A percentile compares a stretch with the other conserved stretches of the same genome.
Evolutionary conservation across 2,113 vertebrate species (phyloP).

Genomic region (Toxotes chatareus): DNA sequence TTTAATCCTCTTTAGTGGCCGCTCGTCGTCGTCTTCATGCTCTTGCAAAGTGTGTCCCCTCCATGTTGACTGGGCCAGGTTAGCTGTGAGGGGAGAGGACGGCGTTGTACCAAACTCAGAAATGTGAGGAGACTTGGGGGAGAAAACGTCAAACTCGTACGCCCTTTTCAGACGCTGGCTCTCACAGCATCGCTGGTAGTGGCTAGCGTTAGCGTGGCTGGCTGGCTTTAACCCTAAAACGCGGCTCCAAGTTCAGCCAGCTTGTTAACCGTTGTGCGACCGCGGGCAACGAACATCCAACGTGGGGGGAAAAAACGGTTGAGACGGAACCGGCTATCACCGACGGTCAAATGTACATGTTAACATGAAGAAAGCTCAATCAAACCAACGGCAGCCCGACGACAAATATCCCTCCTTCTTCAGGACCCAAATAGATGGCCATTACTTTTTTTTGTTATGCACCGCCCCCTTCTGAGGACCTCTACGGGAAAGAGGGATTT

Average conservation of each 20-base stretch:
- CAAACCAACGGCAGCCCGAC: constrained; percentile 54
- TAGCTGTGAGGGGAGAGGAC: constrained; percentile 4
- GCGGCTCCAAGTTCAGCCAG: constrained; percentile 68
- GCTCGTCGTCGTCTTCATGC: constrained; percentile 58
- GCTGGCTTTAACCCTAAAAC: constrained; percentile 75
- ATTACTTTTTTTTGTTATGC: constrained; percentile 82
- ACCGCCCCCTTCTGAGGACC: constrained; percentile 79
- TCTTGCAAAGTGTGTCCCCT: constrained; percentile 50
- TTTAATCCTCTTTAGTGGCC: constrained; percentile 68
- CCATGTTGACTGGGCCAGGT: constrained; percentile 50
- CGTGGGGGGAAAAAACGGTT: not conserved
- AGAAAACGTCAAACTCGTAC: constrained; percentile 72
- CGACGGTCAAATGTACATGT: not conserved
- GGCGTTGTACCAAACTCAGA: constrained; percentile 35
- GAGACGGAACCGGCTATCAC: not conserved
- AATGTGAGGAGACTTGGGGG: constrained; percentile 55
- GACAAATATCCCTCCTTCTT: constrained; percentile 70
- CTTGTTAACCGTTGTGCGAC: constrained; percentile 21
- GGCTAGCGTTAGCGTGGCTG: constrained; percentile 77
- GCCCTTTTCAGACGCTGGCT: constrained; percentile 71
- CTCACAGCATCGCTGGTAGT: constrained; percentile 60
- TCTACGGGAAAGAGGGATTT: constrained; percentile 75
- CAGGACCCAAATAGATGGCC: constrained; percentile 82
- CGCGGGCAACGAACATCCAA: not conserved
- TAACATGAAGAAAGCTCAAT: constrained; percentile 42